Conservation (phyloP, 2,113 vertebrate genomes). For the Reinhardtius hippoglossoides region DNA sequence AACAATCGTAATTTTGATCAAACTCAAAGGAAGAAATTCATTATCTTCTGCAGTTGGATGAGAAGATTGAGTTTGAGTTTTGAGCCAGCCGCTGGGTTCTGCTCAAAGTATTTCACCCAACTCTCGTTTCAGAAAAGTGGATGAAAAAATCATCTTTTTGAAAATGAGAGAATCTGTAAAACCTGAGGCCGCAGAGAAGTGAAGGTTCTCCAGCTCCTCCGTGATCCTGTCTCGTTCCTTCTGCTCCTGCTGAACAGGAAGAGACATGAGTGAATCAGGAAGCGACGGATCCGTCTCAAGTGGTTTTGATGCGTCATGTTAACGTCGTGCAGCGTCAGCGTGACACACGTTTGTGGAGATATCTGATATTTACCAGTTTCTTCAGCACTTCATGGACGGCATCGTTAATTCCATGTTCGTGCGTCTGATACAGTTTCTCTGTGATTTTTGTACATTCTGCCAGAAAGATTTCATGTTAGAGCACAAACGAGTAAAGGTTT, state of each 20-base stretch:
- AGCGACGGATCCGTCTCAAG: accelerated
- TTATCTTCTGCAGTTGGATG: no score
- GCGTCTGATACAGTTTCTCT: constrained; percentile 60
- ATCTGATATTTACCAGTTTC: constrained; percentile 65
- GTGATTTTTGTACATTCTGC: constrained; percentile 66
- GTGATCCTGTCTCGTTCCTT: neutral
- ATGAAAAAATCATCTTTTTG: no score
- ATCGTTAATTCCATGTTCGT: constrained; percentile 45
- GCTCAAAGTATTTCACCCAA: no score
- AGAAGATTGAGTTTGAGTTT: no score
- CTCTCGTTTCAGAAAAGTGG: neutral
- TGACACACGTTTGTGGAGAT: neutral
- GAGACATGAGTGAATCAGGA: constrained; percentile 15
- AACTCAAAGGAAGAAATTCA: no score
- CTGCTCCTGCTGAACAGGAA: constrained; percentile 59
- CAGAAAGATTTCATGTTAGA: neutral
- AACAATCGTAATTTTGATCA: no score
- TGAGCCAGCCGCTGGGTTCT: no score
- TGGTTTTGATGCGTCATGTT: neutral
- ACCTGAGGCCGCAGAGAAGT: constrained; percentile 33
- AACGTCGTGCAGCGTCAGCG: neutral
- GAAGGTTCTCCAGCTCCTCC: neutral
- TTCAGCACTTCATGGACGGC: constrained; percentile 56
- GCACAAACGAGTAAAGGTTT: neutral
- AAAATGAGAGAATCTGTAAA: neutral